phyloP scores from a whole-genome alignment of 2,888 invertebrate genomes.

The Pristionchus maxplancki region DNA sequence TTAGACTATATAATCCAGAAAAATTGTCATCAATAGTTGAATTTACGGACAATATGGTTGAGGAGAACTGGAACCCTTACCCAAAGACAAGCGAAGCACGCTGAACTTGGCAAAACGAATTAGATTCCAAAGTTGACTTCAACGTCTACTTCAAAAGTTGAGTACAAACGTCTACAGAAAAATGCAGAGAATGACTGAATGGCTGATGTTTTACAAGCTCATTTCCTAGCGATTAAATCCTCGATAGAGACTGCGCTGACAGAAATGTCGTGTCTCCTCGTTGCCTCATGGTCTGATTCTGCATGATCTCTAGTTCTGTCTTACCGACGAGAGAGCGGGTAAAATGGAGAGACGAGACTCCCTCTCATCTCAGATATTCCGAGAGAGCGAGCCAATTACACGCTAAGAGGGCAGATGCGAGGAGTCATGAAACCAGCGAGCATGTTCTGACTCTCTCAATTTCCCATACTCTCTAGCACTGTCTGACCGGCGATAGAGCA shows the following conservation, averaged over 20 bases:
- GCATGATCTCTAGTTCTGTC: too few species aligned
- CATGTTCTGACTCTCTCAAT: neutral
- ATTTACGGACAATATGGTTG: too few species aligned
- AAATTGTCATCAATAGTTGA: too few species aligned
- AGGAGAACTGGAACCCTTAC: too few species aligned
- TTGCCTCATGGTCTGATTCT: too few species aligned
- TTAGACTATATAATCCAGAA: too few species aligned
- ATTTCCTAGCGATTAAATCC: neutral
- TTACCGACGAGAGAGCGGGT: too few species aligned
- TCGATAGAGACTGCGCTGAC: neutral
- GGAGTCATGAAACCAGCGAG: neutral
- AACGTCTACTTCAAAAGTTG: neutral
- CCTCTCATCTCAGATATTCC: slow-evolving; percentile 24
- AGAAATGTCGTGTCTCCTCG: slow-evolving; percentile 30
- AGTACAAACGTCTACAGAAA: neutral
- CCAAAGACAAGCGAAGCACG: neutral
- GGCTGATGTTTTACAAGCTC: neutral
- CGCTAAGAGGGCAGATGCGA: slow-evolving; percentile 30
- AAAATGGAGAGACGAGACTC: too few species aligned
- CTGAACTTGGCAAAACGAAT: neutral
- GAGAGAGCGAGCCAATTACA: slow-evolving; percentile 32
- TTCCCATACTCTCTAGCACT: neutral
- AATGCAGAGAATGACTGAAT: too few species aligned
- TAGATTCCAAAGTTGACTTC: neutral
- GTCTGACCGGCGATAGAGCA: neutral